Evolutionary conservation across 2,113 vertebrate genomes (phyloP).

Genomic region (Climacteris rufus): DNA sequence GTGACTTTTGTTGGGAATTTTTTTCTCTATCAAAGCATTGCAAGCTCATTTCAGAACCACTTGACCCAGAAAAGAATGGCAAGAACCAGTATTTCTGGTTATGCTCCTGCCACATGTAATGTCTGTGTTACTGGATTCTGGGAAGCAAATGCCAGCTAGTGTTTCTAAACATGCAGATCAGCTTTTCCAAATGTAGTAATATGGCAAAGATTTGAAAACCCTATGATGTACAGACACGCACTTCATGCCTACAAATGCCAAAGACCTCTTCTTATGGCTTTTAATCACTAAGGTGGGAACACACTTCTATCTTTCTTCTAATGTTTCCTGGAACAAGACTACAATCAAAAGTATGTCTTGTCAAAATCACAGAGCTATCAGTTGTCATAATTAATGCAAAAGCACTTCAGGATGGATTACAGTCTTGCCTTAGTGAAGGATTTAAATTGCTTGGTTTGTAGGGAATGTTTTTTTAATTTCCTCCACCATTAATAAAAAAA

Average conservation of each 20-base stretch:
- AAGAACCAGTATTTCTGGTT: neutral
- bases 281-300: neutral
- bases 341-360: neutral
- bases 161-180: neutral
- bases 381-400: neutral
- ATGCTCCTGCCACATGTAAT: neutral
- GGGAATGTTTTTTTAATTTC: neutral
- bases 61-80: neutral
- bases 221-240: fast-evolving
- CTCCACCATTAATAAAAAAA: neutral
- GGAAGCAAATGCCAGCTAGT: neutral
- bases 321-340: neutral
- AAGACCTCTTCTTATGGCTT: neutral
- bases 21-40: neutral
- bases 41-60: neutral
- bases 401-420: neutral
- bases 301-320: neutral
- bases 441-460: neutral
- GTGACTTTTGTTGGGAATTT: neutral
- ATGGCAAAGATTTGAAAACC: neutral
- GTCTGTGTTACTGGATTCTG: neutral
- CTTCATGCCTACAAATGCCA: neutral
- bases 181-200: neutral
- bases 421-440: neutral
- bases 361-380: neutral